These are phyloP conservation scores for Ceryle rudis DNA, from an alignment of 2,797 vertebrate genomes.

Conservation along the genomic window DNA sequence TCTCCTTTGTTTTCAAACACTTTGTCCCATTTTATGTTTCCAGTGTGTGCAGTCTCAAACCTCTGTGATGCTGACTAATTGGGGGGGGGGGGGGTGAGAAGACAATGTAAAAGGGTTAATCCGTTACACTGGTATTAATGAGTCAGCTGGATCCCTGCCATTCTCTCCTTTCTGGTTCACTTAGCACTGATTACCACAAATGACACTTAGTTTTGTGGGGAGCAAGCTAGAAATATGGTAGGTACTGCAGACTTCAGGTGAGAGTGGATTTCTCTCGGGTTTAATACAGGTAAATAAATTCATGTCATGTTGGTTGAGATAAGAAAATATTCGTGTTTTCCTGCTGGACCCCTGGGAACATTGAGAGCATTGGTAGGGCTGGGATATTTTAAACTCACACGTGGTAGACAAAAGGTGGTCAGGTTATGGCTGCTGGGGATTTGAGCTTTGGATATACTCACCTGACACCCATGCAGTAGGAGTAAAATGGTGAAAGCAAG, in stretches of 20 bases:
- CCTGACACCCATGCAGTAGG: background rate
- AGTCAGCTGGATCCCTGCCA: constrained; percentile 64
- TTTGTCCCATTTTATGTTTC: constrained; percentile 48
- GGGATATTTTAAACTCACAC: background rate
- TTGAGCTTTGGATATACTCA: background rate
- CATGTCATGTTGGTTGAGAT: background rate
- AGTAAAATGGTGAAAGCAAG: background rate
- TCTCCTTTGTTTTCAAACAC: constrained; percentile 57
- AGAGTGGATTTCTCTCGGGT: background rate
- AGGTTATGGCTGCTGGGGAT: background rate
- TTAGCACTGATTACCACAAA: constrained; percentile 17
- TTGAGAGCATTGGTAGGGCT: background rate
- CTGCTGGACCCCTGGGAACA: background rate
- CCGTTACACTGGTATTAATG: constrained; percentile 60
- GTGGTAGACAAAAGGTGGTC: background rate
- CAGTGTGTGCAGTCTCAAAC: constrained; percentile 16
- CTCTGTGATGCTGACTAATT: constrained; percentile 70
- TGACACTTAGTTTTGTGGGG: constrained; percentile 50
- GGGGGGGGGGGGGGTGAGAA: background rate
- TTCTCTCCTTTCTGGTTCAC: constrained; percentile 49
- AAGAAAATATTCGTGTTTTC: constrained; percentile 33
- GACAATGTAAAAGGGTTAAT: constrained; percentile 66
- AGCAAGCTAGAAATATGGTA: background rate
- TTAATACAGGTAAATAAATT: constrained; percentile 42
- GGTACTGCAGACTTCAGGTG: background rate